phyloP scores from a whole-genome alignment of 64 coral and sea anemone genomes.

The Montipora foliosa region DNA sequence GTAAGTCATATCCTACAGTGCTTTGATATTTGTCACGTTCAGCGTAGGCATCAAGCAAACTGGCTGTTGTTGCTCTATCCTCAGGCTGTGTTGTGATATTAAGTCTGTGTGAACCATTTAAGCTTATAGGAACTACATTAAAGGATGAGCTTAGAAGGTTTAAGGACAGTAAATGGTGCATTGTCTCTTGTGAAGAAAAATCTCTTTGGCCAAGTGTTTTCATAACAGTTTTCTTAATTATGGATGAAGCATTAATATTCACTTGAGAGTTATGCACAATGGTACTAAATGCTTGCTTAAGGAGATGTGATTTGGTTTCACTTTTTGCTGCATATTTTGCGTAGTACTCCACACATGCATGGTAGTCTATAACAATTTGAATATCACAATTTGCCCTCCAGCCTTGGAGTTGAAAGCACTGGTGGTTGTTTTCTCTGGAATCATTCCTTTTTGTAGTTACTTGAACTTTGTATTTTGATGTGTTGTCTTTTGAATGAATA shows the following conservation, averaged over 20 bases:
- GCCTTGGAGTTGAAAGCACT: slow-evolving; percentile 41
- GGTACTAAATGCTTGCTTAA: slow-evolving; percentile 31
- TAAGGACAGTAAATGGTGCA: slow-evolving; percentile 43
- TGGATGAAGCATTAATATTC: not conserved
- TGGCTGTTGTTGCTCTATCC: slow-evolving; percentile 45
- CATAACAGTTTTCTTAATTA: slow-evolving; percentile 63
- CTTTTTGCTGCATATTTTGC: slow-evolving; percentile 53
- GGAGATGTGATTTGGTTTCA: slow-evolving; percentile 40
- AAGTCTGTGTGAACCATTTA: slow-evolving; percentile 47
- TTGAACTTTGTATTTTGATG: slow-evolving; percentile 15
- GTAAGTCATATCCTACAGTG: slow-evolving; percentile 42
- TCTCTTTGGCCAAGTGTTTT: slow-evolving; percentile 59
- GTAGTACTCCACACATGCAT: slow-evolving; percentile 50
- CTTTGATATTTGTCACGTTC: slow-evolving; percentile 43
- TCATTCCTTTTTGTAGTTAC: slow-evolving; percentile 54
- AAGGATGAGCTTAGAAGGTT: slow-evolving; percentile 42
- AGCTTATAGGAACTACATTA: slow-evolving; percentile 22
- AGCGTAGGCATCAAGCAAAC: slow-evolving; percentile 63
- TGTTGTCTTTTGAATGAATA: not conserved
- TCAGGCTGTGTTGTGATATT: not conserved
- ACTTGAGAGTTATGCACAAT: slow-evolving; percentile 33
- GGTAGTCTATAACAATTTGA: slow-evolving; percentile 50
- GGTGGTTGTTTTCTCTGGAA: slow-evolving; percentile 34
- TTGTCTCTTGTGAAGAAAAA: slow-evolving; percentile 46
- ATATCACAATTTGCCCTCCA: slow-evolving; percentile 65